Base-by-base conservation (phyloP, 1,140 invertebrate genomes). In the Scaptomyza graminum region DNA sequence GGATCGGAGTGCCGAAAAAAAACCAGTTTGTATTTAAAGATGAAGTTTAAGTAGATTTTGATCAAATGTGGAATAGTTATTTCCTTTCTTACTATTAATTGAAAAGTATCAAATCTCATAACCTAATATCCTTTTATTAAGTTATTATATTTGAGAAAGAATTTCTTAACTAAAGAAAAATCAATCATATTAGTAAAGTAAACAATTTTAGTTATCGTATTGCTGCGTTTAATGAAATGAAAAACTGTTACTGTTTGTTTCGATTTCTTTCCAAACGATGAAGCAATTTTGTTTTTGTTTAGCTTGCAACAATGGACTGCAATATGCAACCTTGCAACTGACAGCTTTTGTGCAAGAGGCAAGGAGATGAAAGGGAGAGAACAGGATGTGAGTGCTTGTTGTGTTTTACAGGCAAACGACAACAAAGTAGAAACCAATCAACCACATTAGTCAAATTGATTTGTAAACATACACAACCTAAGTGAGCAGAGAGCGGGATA, bases 371-470 rank as follows among this genome's bases (percentile, higher is more conserved):
- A 18, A 4, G 8, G 9, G 7, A 1, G 18, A n/a, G 41, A 34
- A 9, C 55, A 57, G 55, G 55, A 57, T 46, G 22, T 46, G 55
- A 31, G 41, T 46, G 55, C 25, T 51, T 18, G 11, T 60, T 18
- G 7, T 60, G 44, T 15, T 47, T 49, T 34, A 31, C 28, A 31
- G 5, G n/a, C 49, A 11, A 50, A 66, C 41, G 43, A 51, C 46
- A 78, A 62, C 37, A 55, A 59, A 76, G 59, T 61, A 47, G 28
- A 67, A 71, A 51, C 72, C 74, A 79, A 83, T 79, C 72, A 80
- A 37, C 44, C 69, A 73, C 81, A 85, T 87, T 81, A 85, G 69
- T 71, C 82, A 78, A 87, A 85, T 85, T 81, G 82, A 81, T 85
- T 85, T 85, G 77, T 81, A 85, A 85, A 85, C 81, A 74, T 16